Evolutionary conservation across 2,888 invertebrate species (phyloP).

Genomic region (Eupithecia dodoneata): DNA sequence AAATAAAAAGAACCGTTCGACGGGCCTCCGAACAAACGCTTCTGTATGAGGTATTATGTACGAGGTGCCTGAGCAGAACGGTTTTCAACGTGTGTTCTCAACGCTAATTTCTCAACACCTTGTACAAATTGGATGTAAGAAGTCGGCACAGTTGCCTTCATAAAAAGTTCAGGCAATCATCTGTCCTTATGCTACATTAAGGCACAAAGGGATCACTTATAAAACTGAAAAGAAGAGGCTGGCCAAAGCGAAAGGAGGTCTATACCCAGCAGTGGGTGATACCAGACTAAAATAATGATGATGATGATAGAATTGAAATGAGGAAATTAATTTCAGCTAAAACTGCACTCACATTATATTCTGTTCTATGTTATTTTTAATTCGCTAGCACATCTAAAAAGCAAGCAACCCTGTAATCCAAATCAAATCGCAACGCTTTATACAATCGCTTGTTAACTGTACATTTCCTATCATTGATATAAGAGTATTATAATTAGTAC

Average conservation of each 20-base stretch:
- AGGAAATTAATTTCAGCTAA: not conserved
- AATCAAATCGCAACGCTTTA: conserved; percentile 58
- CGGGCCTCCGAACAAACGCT: not conserved
- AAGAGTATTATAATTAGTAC: not conserved
- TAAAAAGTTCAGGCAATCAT: not conserved
- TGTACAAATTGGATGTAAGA: not conserved
- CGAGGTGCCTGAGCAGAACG: not conserved
- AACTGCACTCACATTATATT: not conserved
- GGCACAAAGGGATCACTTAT: not conserved
- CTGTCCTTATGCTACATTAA: not conserved
- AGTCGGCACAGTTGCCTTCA: not conserved
- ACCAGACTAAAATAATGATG: too few relatives aligned
- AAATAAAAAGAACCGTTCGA: not conserved
- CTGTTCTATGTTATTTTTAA: not conserved
- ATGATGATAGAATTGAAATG: not conserved
- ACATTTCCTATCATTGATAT: not conserved
- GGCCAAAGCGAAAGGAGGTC: too few relatives aligned
- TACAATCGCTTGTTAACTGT: conserved; percentile 41
- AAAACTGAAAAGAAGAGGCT: not conserved
- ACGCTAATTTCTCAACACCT: not conserved
- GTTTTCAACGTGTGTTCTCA: not conserved
- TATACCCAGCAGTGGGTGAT: too few relatives aligned
- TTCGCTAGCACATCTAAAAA: not conserved
- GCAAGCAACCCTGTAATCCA: not conserved
- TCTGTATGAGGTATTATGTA: not conserved